A percentile compares a stretch with the other conserved stretches of the same genome.
These are phyloP conservation scores for Ceratosolen fusciceps DNA, from an alignment of 1,140 invertebrate species.

Conservation along the genomic window DNA sequence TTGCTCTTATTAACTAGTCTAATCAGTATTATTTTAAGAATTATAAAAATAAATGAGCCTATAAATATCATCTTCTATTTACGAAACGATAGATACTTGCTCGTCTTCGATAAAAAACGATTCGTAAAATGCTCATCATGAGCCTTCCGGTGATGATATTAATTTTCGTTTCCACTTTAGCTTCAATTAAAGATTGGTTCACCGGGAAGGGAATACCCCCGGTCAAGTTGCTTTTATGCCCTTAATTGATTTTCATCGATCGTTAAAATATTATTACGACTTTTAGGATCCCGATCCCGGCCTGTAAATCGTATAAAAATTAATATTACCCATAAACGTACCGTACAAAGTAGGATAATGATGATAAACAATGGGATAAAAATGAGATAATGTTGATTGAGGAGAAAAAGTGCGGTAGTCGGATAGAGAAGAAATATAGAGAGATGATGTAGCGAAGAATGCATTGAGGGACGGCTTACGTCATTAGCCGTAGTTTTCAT, in stretches of 20 bases:
- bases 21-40: too few species aligned
- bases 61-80: too few species aligned
- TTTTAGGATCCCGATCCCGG: neutral
- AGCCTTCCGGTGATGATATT: neutral
- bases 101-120: too few species aligned
- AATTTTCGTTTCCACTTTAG: neutral
- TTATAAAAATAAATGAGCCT: too few species aligned
- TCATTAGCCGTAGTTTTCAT: slow-evolving; percentile 3
- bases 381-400: too few species aligned
- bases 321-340: neutral
- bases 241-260: neutral
- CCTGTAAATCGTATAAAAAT: neutral
- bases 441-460: neutral
- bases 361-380: neutral
- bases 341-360: too few species aligned
- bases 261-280: neutral
- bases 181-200: neutral
- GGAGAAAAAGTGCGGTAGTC: neutral
- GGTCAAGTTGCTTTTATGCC: neutral
- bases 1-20: too few species aligned
- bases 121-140: neutral
- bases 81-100: too few species aligned
- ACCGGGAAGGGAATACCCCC: neutral
- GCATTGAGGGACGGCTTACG: neutral
- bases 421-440: neutral